phyloP scores from a whole-genome alignment of 2,113 vertebrate genomes.

The Mugil cephalus region DNA sequence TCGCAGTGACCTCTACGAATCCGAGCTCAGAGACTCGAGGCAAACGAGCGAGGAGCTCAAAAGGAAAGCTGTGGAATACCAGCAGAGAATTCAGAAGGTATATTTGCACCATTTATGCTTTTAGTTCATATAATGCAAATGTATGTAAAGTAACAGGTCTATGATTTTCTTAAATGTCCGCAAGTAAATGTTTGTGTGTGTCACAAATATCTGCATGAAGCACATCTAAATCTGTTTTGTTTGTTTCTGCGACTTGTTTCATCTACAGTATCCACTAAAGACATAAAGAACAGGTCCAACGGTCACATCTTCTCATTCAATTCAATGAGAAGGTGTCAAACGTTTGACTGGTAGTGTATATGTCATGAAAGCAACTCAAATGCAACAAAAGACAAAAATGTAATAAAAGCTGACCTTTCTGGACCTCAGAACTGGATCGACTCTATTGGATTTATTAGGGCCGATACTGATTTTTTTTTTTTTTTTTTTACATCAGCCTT shows the following conservation, averaged over 20 bases:
- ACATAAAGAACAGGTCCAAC: too few relatives aligned
- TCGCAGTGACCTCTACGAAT: constrained; percentile 96
- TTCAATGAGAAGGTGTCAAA: too few relatives aligned
- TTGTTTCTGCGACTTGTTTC: neutral
- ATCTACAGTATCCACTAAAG: too few relatives aligned
- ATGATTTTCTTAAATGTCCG: neutral
- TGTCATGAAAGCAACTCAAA: too few relatives aligned
- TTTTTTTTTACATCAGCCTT: too few relatives aligned
- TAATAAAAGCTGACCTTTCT: too few relatives aligned
- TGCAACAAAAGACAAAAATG: too few relatives aligned
- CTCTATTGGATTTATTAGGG: too few relatives aligned
- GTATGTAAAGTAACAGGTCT: neutral
- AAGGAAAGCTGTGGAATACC: constrained; percentile 95
- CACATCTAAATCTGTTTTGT: neutral
- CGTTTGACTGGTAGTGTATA: too few relatives aligned
- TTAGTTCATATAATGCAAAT: neutral
- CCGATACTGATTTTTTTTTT: too few relatives aligned
- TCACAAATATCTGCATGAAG: neutral
- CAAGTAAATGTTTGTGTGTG: neutral
- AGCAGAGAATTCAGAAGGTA: constrained; percentile 97
- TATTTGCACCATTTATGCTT: constrained; percentile 1
- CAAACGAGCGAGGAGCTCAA: constrained; percentile 96
- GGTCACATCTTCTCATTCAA: too few relatives aligned
- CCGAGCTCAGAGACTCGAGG: constrained; percentile 94
- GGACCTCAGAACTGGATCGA: too few relatives aligned